Evolutionary conservation across 2,797 vertebrate genomes (phyloP).

Genomic region (Loriculus beryllinus): DNA sequence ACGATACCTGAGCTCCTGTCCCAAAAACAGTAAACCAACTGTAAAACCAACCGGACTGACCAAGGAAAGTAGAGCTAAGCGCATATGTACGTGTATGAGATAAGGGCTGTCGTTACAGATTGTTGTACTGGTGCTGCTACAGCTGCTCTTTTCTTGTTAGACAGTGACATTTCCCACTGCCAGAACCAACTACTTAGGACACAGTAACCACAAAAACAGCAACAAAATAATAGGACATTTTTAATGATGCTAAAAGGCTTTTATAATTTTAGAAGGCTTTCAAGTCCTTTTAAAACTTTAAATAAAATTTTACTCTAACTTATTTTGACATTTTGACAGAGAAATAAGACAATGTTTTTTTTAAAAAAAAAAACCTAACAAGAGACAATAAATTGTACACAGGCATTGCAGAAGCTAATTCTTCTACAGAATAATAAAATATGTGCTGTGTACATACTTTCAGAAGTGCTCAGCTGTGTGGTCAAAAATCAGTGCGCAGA

Average conservation of each 20-base stretch:
- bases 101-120: neutral
- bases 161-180: neutral
- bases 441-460: neutral
- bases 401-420: neutral
- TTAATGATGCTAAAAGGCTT: neutral
- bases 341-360: neutral
- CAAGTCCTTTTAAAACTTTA: neutral
- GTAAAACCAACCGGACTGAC: neutral
- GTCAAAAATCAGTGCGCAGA: neutral
- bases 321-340: neutral
- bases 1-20: neutral
- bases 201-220: neutral
- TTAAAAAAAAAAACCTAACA: neutral
- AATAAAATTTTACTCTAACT: neutral
- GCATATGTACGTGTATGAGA: accelerated
- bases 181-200: neutral
- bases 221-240: neutral
- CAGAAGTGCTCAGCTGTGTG: neutral
- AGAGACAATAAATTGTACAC: neutral
- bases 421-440: neutral
- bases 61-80: neutral
- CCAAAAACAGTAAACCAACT: neutral
- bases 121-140: neutral
- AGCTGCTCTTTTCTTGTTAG: neutral
- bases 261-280: neutral